Evolutionary conservation across 2,797 vertebrate species (phyloP).

Genomic region (Sebastes oblongus): DNA sequence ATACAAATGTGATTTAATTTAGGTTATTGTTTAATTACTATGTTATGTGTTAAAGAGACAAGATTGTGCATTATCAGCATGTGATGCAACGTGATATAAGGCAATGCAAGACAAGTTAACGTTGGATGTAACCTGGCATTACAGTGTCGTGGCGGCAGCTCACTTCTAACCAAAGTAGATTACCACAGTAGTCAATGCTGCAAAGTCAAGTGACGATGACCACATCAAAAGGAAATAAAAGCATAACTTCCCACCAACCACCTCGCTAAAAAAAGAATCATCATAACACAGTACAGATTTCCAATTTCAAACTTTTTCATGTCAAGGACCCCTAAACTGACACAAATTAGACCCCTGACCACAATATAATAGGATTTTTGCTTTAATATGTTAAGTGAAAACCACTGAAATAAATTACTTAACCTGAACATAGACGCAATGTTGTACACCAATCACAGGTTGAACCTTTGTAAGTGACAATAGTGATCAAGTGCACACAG

Average conservation of each 20-base stretch:
- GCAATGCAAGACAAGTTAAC: not conserved
- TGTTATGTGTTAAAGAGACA: not conserved
- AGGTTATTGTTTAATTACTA: not conserved
- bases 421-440: rapidly evolving
- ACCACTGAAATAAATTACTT: too few species aligned
- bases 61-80: not conserved
- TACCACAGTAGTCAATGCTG: not conserved
- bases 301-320: not conserved
- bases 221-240: not conserved
- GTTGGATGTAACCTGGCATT: not conserved
- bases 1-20: not conserved
- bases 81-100: not conserved
- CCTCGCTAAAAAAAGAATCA: not conserved
- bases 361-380: too few species aligned
- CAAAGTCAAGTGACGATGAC: not conserved
- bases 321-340: too few species aligned
- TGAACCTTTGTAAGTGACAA: not conserved
- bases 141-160: not conserved
- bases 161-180: not conserved
- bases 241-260: not conserved
- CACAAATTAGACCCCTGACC: too few species aligned
- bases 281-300: not conserved
- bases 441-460: not conserved
- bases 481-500: not conserved
- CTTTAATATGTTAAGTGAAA: too few species aligned